Base-by-base conservation (phyloP, 2,113 vertebrate genomes). In the Uria lomvia region DNA sequence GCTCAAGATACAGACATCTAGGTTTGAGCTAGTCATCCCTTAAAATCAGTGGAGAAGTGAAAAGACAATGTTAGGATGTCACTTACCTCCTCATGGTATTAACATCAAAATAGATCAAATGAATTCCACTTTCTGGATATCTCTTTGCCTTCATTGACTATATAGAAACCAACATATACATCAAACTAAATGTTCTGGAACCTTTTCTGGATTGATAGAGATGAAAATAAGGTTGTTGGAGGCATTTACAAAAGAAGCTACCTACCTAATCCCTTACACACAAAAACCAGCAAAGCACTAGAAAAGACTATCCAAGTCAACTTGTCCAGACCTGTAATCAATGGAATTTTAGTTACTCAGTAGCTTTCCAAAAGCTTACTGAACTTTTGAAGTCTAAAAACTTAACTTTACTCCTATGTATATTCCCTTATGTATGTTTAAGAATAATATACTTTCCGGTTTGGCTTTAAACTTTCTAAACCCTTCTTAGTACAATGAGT, bases 391-490 rank as follows among this genome's bases (percentile, higher is more conserved):
- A 82, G 11, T 34, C 23, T 72, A 11, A 90, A 94, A 89, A 3
- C 6, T 30, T 74, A 40, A 9, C 17, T 14, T 86, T 50, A 75
- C 6, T 29, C 17, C 29, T 45, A 32, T 63, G n/a, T 7, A 21
- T 71, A 63, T 74, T 92, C 42, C 50, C 18, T 38, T 73, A 62
- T 13, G 43, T 73, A 70, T 0, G 0, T 80, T 73, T 88, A 21
- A 79, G 75, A 66, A 53, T 58, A 76, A 73, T 50, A 23, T 27
- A n/a, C 45, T 84, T 94, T n/a, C 42, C 67, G 47, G 8, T 22
- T 59, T 88, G 72, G 2, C 32, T 86, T 95, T 77, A 84, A 76
- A 91, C 30, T 77, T 89, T 83, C 42, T 74, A 89, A 86, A 50
- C 19, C 7, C 5, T 38, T 86, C 49, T 77, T 81, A 53, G 19